Conservation (phyloP, 2,797 vertebrate genomes). For the Parauchenoglanis ngamensis region DNA sequence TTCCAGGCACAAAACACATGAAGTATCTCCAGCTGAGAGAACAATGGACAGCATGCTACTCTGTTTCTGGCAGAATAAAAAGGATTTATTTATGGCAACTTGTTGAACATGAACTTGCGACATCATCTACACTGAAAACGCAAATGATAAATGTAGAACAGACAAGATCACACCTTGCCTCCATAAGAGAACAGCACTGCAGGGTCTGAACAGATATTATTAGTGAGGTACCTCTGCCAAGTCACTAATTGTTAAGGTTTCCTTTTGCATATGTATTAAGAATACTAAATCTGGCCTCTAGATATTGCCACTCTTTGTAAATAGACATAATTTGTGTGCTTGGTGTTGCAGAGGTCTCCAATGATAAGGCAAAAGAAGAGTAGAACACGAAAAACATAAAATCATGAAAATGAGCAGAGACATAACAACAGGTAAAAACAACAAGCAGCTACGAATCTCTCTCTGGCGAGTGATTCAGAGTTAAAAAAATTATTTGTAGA, state of each 20-base stretch:
- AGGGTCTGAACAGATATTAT: slow-evolving; percentile 47
- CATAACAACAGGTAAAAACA: slow-evolving; percentile 35
- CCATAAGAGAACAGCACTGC: slow-evolving; percentile 4
- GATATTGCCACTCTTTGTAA: slow-evolving; percentile 60
- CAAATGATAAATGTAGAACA: background rate
- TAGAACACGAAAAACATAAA: slow-evolving; percentile 27
- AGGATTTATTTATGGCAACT: slow-evolving; percentile 25
- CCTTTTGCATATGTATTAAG: slow-evolving; percentile 54
- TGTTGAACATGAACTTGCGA: slow-evolving; percentile 10
- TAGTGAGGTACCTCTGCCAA: slow-evolving; percentile 36
- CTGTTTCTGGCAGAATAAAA: slow-evolving; percentile 23
- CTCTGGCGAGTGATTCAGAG: slow-evolving; percentile 6
- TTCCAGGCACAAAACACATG: slow-evolving; percentile 36
- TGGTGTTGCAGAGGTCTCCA: slow-evolving; percentile 61
- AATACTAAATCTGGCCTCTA: slow-evolving; percentile 59
- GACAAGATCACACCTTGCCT: background rate
- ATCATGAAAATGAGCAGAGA: slow-evolving; percentile 38
- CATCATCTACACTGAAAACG: background rate
- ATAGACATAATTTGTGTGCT: slow-evolving; percentile 66
- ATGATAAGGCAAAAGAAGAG: slow-evolving; percentile 32
- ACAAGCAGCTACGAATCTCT: slow-evolving; percentile 31
- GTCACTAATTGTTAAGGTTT: slow-evolving; percentile 54
- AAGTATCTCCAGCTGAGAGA: slow-evolving; percentile 36
- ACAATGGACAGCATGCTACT: slow-evolving; percentile 40
- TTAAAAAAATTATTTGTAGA: slow-evolving; percentile 48